Base-by-base conservation (phyloP, 2,113 vertebrate species). In the Colistium nudipinnis region DNA sequence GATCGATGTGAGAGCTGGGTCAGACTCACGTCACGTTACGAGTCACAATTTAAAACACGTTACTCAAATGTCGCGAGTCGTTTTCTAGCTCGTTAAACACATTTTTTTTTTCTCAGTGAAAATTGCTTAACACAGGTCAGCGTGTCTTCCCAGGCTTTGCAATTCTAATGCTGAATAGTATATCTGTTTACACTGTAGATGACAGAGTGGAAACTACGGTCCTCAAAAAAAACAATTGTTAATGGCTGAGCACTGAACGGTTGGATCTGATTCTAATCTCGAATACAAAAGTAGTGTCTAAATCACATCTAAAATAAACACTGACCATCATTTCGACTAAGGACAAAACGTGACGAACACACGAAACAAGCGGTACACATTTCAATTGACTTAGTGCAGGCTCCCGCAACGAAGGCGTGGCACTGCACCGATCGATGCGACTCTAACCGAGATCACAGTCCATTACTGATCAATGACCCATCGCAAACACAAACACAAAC, bases 391-490 rank as follows among this genome's bases (percentile, higher is more conserved):
- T 4, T 1, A 6, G 14, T 17, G 14, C 27, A 41, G 7, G n/a
- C 24, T 49, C 28, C 1, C 8, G 22, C 62, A 39, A 39, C 4
- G 44, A 7, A 44, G 62, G 55, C 31, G n/a, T 69, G 63, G 48
- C 35, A 11, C 43, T 78, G 57, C 36, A 54, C 36, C 5, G 17
- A 53, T 84, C 72, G 53, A 73, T 78, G 27, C 0, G 6, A 55
- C 66, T 41, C 44, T 30, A 39, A 70, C 51, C 41, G 19, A 39
- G 28, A 70, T 64, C 48, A 16, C 38, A 45, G 70, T 39, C 62
- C 39, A 48, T 67, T 56, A 45, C 39, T 43, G 76, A 80, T 70
- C 51, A 22, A 64, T 76, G 64, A 72, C 31, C 70, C 57, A 27
- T 31, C 59, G 31, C 53, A 38, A 60, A 51, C 43, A 44, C 43